A percentile compares a stretch with the other conserved stretches of the same genome.
Conservation (phyloP, 2,113 vertebrate species). For the Lamprologus sp. region DNA sequence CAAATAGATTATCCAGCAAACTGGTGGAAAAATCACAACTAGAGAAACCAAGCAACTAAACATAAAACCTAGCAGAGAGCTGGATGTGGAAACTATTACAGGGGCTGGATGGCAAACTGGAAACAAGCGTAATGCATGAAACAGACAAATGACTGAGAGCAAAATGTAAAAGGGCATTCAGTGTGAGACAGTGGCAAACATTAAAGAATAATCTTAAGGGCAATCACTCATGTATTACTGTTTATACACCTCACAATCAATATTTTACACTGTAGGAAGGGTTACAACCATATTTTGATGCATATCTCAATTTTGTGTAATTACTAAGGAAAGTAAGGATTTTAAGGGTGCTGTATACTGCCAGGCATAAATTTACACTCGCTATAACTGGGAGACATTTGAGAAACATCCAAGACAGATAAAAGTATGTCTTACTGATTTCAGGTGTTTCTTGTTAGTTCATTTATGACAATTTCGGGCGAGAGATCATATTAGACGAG, state of each 20-base stretch:
- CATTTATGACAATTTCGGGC: accelerated
- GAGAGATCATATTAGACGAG: neutral
- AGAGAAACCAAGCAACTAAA: neutral
- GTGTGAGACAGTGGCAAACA: accelerated
- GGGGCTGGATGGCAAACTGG: neutral
- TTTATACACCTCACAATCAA: neutral
- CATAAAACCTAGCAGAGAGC: neutral
- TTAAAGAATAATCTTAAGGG: neutral
- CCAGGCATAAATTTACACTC: accelerated
- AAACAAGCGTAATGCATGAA: neutral
- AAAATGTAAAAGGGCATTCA: neutral
- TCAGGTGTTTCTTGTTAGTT: neutral
- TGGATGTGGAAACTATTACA: neutral
- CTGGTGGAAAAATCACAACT: neutral
- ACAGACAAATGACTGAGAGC: neutral
- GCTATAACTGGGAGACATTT: neutral
- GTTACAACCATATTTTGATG: neutral
- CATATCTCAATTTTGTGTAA: neutral
- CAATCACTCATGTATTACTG: neutral
- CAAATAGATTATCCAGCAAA: neutral
- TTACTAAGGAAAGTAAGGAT: neutral
- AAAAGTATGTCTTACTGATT: neutral
- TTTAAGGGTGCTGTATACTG: accelerated
- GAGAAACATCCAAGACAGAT: neutral
- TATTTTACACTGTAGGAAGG: neutral